Evolutionary conservation across 2,888 invertebrate species (phyloP).

Genomic region (Ophioninae sp.): DNA sequence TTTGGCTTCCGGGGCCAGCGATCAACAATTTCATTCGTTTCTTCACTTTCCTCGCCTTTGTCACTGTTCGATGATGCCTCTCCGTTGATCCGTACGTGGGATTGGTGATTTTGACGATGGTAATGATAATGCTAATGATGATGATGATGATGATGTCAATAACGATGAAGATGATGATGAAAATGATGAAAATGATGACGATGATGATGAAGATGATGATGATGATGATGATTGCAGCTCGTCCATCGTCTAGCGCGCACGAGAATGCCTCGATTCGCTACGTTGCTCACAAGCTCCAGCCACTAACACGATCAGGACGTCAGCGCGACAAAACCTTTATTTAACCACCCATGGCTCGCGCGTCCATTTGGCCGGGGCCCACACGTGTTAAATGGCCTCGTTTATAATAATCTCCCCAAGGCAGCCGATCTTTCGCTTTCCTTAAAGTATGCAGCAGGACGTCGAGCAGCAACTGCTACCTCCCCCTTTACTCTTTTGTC

Average conservation of each 20-base stretch:
- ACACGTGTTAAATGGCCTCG: slow-evolving; percentile 70
- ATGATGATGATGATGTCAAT: neutral
- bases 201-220: slow-evolving; percentile 3
- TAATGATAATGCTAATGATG: neutral
- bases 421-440: slow-evolving; percentile 69
- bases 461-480: slow-evolving; percentile 97
- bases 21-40: neutral
- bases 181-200: too few species aligned
- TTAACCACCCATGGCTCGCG: slow-evolving; percentile 73
- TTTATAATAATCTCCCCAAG: slow-evolving; percentile 70
- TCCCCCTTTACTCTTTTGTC: slow-evolving; percentile 97
- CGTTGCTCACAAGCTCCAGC: slow-evolving; percentile 76
- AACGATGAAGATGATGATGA: neutral
- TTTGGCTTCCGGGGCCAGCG: neutral
- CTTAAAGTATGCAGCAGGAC: slow-evolving; percentile 95
- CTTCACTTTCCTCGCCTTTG: neutral
- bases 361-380: slow-evolving; percentile 67
- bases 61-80: neutral
- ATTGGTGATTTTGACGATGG: neutral
- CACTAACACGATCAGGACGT: slow-evolving; percentile 76
- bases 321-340: slow-evolving; percentile 76
- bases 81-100: neutral
- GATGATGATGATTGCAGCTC: neutral
- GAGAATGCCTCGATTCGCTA: slow-evolving; percentile 42
- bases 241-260: neutral